phyloP scores from a whole-genome alignment of 2,888 invertebrate genomes.

The Sminthurides aquaticus region DNA sequence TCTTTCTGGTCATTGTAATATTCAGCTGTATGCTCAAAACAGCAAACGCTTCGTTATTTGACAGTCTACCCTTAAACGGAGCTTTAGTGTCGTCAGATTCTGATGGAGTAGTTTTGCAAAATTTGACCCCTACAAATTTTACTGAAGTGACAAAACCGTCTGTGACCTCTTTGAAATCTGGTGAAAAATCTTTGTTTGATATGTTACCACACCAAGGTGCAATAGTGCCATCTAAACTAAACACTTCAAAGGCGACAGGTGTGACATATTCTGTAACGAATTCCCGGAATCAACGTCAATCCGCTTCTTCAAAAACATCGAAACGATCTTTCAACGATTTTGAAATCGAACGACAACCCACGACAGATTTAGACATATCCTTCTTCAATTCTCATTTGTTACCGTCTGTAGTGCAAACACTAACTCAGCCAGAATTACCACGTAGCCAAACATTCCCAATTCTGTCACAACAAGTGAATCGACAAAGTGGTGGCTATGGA shows the following conservation, averaged over 20 bases:
- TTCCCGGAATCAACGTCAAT: conserved; percentile 13
- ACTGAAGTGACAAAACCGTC: background rate
- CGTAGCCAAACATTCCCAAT: background rate
- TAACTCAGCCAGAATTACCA: conserved; percentile 13
- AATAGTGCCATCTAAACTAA: conserved; percentile 7
- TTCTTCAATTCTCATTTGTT: conserved; percentile 27
- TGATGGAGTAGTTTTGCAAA: too few relatives aligned
- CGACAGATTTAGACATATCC: conserved; percentile 24
- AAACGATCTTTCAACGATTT: conserved; percentile 3
- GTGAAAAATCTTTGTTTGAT: conserved; percentile 32
- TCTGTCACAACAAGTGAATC: background rate
- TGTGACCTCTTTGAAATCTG: background rate
- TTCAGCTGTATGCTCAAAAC: too few relatives aligned
- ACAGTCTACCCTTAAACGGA: conserved; percentile 37
- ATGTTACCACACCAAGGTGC: conserved; percentile 40
- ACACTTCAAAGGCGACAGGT: background rate
- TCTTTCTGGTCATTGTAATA: too few relatives aligned
- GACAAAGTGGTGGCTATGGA: background rate
- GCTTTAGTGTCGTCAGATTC: conserved; percentile 14
- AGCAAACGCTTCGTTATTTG: conserved; percentile 30
- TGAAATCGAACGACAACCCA: conserved; percentile 24
- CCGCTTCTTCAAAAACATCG: background rate
- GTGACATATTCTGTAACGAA: background rate
- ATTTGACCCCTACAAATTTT: background rate
- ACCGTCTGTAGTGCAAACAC: conserved; percentile 29